phyloP scores from a whole-genome alignment of 1,140 invertebrate genomes.

The Rhyzopertha dominica region DNA sequence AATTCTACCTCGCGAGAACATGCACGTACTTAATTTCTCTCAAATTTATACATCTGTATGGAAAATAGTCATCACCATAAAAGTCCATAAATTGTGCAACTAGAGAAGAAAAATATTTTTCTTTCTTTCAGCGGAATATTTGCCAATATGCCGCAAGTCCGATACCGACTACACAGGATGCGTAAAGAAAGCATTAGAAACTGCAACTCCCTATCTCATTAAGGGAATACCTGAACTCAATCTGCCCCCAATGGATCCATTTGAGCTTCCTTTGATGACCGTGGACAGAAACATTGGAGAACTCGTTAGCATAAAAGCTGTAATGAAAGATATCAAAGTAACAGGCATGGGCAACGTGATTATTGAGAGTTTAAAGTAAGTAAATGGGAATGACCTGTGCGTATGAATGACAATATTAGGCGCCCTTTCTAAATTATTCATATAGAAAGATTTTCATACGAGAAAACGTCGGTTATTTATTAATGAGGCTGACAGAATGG shows the following conservation, averaged over 20 bases:
- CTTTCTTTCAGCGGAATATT: conserved; percentile 53
- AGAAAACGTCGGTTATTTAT: no score
- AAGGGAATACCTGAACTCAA: conserved; percentile 61
- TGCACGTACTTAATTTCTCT: no score
- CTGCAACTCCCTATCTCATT: conserved; percentile 52
- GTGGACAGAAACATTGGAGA: conserved; percentile 60
- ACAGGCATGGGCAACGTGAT: conserved; percentile 56
- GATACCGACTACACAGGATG: conserved; percentile 59
- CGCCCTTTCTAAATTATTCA: no score
- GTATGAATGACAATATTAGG: no score
- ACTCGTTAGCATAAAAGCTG: conserved; percentile 59
- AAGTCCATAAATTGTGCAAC: no score
- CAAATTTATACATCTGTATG: no score
- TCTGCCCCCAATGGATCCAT: conserved; percentile 60
- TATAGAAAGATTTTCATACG: no score
- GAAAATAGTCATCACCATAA: no score
- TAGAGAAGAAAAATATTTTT: no score
- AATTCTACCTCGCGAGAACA: no score
- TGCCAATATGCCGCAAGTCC: conserved; percentile 55
- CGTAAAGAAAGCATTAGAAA: conserved; percentile 53
- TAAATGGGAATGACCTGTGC: conserved; percentile 18
- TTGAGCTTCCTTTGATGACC: conserved; percentile 56
- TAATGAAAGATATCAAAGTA: conserved; percentile 59
- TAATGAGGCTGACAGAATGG: no score
- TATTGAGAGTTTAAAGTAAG: conserved; percentile 60